Percentiles rank a stretch among this genome's conserved stretches.
Conservation (phyloP, 2,113 vertebrate species). For the Coryphaenoides rupestris region DNA sequence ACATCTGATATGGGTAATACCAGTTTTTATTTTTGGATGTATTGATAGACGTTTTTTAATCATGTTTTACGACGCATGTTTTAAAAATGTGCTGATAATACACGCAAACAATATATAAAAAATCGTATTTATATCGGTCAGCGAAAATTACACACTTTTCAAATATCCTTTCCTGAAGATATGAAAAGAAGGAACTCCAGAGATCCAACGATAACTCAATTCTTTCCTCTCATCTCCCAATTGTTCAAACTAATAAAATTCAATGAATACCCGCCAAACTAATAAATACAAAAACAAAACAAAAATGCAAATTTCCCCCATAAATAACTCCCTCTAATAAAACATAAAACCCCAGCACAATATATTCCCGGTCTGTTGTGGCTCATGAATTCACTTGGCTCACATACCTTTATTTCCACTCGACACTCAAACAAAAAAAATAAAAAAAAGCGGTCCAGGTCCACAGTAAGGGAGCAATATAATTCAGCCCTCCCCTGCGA, state of each 20-base stretch:
- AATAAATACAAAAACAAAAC: slow-evolving; percentile 5
- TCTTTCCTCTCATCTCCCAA: too few relatives aligned
- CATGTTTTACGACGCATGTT: too few relatives aligned
- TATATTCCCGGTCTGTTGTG: slow-evolving; percentile 23
- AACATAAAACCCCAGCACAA: slow-evolving; percentile 24
- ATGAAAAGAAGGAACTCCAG: too few relatives aligned
- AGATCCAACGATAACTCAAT: not conserved
- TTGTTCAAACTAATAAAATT: too few relatives aligned
- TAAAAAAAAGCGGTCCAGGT: slow-evolving; percentile 24
- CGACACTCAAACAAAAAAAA: slow-evolving; percentile 21
- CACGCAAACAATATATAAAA: too few relatives aligned
- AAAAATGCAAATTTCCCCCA: not conserved
- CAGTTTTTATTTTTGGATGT: too few relatives aligned
- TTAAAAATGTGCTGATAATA: too few relatives aligned
- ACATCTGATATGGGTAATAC: too few relatives aligned
- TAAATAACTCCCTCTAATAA: slow-evolving; percentile 6
- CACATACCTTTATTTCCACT: slow-evolving; percentile 35
- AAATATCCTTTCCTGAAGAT: too few relatives aligned
- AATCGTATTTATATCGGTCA: too few relatives aligned
- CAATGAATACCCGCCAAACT: not conserved
- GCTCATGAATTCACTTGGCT: slow-evolving; percentile 28
- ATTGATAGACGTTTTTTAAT: too few relatives aligned
- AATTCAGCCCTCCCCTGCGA: slow-evolving; percentile 13
- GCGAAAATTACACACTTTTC: too few relatives aligned
- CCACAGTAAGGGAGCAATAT: slow-evolving; percentile 13